Conservation (phyloP, 2,888 invertebrate species). For the Phasia obesa region DNA sequence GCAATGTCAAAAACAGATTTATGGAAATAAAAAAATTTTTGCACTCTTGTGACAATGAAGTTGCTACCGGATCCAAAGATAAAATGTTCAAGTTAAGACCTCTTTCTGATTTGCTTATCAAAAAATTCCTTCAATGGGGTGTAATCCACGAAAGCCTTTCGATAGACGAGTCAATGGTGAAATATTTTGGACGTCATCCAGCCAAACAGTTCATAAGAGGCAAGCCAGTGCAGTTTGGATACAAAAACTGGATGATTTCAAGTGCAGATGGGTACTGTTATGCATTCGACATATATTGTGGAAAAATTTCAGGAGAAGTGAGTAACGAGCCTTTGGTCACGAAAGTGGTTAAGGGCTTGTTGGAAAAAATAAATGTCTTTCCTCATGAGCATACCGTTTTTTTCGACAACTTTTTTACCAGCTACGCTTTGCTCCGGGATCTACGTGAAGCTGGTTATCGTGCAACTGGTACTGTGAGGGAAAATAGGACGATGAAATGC, state of each 20-base stretch:
- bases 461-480: background rate
- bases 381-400: constrained; percentile 12
- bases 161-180: constrained; percentile 46
- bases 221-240: constrained; percentile 42
- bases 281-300: background rate
- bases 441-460: constrained; percentile 19
- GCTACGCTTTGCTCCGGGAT: constrained; percentile 6
- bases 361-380: constrained; percentile 4
- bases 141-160: constrained; percentile 22
- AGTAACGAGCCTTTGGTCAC: constrained; percentile 12
- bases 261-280: background rate
- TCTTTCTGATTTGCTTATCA: background rate
- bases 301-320: constrained; percentile 4
- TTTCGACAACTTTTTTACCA: constrained; percentile 15
- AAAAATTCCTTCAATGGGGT: background rate
- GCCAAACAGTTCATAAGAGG: constrained; percentile 43
- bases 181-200: constrained; percentile 41
- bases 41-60: constrained; percentile 27
- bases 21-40: constrained; percentile 31
- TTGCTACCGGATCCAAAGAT: background rate
- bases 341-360: constrained; percentile 14
- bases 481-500: background rate
- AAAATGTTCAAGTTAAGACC: background rate
- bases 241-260: constrained; percentile 39
- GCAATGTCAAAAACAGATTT: too few relatives aligned